Base-by-base conservation (phyloP, 64 coral and sea anemone species). In the Dendronephthya gigantea region DNA sequence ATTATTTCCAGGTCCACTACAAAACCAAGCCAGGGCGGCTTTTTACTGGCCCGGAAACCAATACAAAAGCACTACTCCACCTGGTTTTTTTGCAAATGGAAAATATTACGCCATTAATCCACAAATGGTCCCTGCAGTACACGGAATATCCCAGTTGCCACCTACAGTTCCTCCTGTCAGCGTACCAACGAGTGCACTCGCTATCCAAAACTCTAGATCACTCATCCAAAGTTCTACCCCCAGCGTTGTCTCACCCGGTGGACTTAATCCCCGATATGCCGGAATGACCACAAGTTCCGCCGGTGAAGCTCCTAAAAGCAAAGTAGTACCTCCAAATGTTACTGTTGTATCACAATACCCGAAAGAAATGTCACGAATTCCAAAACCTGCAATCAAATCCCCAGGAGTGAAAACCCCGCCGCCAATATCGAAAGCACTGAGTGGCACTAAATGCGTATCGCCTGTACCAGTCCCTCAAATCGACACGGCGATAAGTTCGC, bases 81-180 rank as follows among this genome's bases (percentile, higher is more conserved):
- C 30, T 39, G 72, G 72, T 9, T 79, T 79, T 19, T 79, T 79
- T 79, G 72, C 72, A 34, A 79, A 79, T 29, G 72, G 72, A 79
- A 9, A 79, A 34, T 79, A 79, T 79, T 79, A 79, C 32, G 32
- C 32, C 25, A 79, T 79, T 10, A 79, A 2, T 39, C 72, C 72
- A 79, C 72, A 79, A 29, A 79, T 79, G 30, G 13, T 79, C 27
- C 72, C 30, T 2, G 28, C 32, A 16, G 22, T 79, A 16, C 30
- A 79, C 32, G 36, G 72, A 39, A 29, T 29, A 36, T 12, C 72
- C 2, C 72, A 62, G 17, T 7, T 27, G 25, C 25, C 55, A 19
- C 55, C 55, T 22, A n/a, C 55, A 19, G 55, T 62, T 23, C 55
- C 17, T 9, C 19, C 55, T 62, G 55, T 62, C 25, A n/a, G 17